A percentile compares a stretch with the other conserved stretches of the same genome.
phyloP scores from a whole-genome alignment of 2,888 invertebrate genomes.

The Lumbricus terrestris region DNA sequence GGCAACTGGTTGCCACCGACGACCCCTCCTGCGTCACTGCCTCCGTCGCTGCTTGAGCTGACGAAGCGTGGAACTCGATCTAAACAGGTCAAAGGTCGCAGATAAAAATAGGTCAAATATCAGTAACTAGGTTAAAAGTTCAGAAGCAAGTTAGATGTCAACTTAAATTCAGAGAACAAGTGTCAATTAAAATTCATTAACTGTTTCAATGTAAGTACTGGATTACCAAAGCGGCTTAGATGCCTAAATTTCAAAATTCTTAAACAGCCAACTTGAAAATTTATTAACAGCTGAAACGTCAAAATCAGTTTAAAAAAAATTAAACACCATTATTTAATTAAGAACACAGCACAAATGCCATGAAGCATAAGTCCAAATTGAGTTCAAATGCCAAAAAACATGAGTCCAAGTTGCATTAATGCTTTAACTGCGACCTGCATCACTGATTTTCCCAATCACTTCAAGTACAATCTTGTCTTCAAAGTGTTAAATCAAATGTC shows the following conservation, averaged over 20 bases:
- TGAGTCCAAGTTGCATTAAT: no score
- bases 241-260: no score
- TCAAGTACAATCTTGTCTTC: no score
- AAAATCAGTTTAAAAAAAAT: not conserved
- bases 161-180: not conserved
- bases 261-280: no score
- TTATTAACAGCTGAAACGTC: not conserved
- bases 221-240: not conserved
- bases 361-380: not conserved
- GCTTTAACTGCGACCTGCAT: no score
- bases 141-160: not conserved
- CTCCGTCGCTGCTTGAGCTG: conserved; percentile 28
- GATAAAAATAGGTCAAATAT: not conserved
- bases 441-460: no score
- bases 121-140: not conserved
- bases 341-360: not conserved
- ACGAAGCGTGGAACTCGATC: conserved; percentile 25
- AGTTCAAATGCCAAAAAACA: not conserved
- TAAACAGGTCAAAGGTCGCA: not conserved
- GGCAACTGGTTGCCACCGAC: not conserved
- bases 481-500: no score
- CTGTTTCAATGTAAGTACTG: not conserved
- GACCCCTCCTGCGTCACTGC: not conserved
- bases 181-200: not conserved
- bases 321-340: not conserved